Evolutionary conservation across 2,797 vertebrate species (phyloP), one percentile per base, ranked within the genome.

Genomic region (Tadarida brasiliensis): DNA sequence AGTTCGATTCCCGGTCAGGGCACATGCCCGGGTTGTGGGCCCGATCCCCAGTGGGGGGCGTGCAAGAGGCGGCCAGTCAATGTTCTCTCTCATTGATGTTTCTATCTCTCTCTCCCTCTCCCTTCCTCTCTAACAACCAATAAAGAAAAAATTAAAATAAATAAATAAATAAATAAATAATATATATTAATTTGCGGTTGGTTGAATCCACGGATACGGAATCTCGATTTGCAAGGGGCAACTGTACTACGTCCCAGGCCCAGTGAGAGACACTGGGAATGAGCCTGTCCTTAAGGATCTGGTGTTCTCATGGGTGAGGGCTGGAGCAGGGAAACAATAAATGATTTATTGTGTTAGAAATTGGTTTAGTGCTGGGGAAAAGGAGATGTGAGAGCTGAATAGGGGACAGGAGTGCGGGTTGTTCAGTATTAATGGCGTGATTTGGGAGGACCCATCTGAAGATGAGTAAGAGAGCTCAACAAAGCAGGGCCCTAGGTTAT

Each of bases 381-480:
- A 28, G 73, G n/a, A 85, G 20, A n/a, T 30, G 14, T 39, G 76
- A 74, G 57, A 81, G 39, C 39, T 1, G 0, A 56, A n/a, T 56
- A 30, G 22, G 15, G 84, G 14, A n/a, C 17, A 56, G 47, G 17
- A 89, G 26, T 78, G 57, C 1, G 2, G 39, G 20, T 28, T 70
- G n/a, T 88, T 88, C 85, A 51, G 24, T 65, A 83, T 77, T 57
- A 70, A 63, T 56, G 33, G 30, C 20, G 17, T 77, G 30, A 89
- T 51, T 49, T 47, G 28, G 33, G 39, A 89, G 80, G 74, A 65
- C 28, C 59, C 61, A 59, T 59, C 3, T 71, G 33, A 67, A 90
- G 68, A 89, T 57, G 71, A 82, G 61, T 44, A 93, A 90, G 26
- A 47, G 44, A 95, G 65, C 30, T 86, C 90, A 71, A 39, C 15